Evolutionary conservation across 2,797 vertebrate genomes (phyloP).

Genomic region (Zalophus californianus): DNA sequence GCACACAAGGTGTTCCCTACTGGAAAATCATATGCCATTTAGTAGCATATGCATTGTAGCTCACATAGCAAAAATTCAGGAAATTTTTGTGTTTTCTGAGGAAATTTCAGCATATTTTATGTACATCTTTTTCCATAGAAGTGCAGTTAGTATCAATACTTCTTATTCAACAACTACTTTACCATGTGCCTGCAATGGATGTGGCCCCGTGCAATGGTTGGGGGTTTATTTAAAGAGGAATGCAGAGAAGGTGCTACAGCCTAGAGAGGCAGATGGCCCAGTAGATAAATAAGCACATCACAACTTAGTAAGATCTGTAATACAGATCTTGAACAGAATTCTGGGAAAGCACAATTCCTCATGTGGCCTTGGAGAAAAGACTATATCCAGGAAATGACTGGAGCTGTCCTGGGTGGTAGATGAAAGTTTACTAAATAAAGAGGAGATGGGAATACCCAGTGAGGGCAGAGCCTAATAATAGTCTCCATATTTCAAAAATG

Average conservation of each 20-base stretch:
- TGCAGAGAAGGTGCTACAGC: background rate
- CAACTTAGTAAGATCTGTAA: background rate
- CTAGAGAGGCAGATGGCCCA: background rate
- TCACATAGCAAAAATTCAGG: background rate
- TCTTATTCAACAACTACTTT: background rate
- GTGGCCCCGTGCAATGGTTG: background rate
- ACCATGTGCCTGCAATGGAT: background rate
- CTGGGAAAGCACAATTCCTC: background rate
- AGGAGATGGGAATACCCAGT: background rate
- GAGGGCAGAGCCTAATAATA: background rate
- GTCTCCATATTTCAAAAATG: background rate
- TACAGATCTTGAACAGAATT: background rate
- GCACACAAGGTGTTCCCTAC: background rate
- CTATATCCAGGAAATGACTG: background rate
- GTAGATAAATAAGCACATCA: background rate
- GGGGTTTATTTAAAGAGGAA: background rate
- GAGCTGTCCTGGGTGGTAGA: background rate
- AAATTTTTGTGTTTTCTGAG: background rate
- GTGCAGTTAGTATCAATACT: background rate
- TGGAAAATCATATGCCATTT: background rate
- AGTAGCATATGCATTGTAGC: background rate
- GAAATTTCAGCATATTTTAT: constrained; percentile 22
- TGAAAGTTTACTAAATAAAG: background rate
- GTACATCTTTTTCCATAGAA: background rate
- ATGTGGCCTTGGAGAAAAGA: background rate